A percentile compares a stretch with the other conserved stretches of the same genome.
Evolutionary conservation across 2,113 vertebrate species (phyloP).

Genomic region (Upupa epops): DNA sequence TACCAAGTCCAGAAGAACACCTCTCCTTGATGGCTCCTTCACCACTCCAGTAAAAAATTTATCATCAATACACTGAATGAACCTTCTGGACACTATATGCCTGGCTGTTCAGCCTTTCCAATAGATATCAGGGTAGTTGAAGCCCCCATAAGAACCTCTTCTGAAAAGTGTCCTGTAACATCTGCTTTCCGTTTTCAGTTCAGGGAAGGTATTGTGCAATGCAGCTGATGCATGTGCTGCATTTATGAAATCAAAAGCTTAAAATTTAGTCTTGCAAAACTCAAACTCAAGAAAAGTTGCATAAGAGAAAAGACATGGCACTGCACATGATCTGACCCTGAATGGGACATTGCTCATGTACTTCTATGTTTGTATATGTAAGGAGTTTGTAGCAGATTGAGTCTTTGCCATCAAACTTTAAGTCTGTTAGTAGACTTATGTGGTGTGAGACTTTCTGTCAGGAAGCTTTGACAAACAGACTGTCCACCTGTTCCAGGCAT

Average conservation of each 20-base stretch:
- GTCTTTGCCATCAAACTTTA: background rate
- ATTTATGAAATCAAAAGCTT: background rate
- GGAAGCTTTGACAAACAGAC: background rate
- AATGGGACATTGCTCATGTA: background rate
- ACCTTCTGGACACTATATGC: too few relatives aligned
- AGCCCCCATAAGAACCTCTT: background rate
- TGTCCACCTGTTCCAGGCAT: background rate
- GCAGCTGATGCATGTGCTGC: background rate
- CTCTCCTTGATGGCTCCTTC: too few relatives aligned
- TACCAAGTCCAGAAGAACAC: too few relatives aligned
- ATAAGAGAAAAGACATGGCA: background rate
- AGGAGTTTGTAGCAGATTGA: background rate
- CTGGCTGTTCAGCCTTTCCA: too few relatives aligned
- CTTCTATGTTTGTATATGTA: background rate
- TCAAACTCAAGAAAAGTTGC: background rate
- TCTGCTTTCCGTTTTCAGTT: background rate
- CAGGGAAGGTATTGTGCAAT: background rate
- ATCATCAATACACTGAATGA: too few relatives aligned
- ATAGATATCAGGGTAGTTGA: too few relatives aligned
- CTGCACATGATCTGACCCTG: background rate
- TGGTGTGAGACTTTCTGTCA: background rate
- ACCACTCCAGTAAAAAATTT: too few relatives aligned
- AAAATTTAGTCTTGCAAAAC: background rate
- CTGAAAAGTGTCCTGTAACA: background rate
- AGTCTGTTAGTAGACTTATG: rapidly evolving